Base-by-base conservation (phyloP, 2,113 vertebrate species). In the Oncorhynchus kisutch region DNA sequence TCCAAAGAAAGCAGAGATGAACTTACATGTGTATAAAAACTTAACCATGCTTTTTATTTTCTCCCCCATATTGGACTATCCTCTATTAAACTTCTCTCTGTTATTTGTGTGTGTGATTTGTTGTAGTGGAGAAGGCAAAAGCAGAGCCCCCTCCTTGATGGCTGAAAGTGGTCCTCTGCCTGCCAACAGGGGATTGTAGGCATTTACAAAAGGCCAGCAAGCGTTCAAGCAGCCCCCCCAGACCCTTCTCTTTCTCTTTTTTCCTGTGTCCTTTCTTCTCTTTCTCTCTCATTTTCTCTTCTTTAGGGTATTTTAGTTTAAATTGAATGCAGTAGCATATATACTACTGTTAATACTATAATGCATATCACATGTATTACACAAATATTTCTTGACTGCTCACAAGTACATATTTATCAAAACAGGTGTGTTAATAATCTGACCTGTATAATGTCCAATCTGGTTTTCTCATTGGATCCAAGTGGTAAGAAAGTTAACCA, bases 71-170 rank as follows among this genome's bases (percentile, higher is more conserved):
- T 87, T 88, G 85, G 89, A 91, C 90, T 95, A 93, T 94, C 94
- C 96, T 94, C 86, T 92, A 91, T 92, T 93, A 96, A 98, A 99
- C 94, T 97, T 97, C 94, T 99, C 96, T 99, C 94, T 98, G 96
- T 98, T 96, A 97, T 98, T 96, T 99, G 97, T 92, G 90, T 90
- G 96, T 97, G 96, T 98, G 95, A 96, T 95, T 97, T 98, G 51
- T 99, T 97, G 93, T 99, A 99, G 97, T 97, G 96, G 96, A 98
- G 97, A 98, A 98, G 96, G 96, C 96, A 98, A 96, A 96, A 95
- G 97, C 96, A 97, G 95, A 96, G 95, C 95, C 95, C 91, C 91
- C 94, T 97, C 96, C 95, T 96, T 95, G 97, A 98, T 97, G 97
- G 95, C 96, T 97, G 96, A 98, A 96, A 96, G 94, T 96, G 96